Evolutionary conservation across 2,888 invertebrate genomes (phyloP), one percentile per base, ranked within the genome.

Genomic region (Ochlodes sylvanus): DNA sequence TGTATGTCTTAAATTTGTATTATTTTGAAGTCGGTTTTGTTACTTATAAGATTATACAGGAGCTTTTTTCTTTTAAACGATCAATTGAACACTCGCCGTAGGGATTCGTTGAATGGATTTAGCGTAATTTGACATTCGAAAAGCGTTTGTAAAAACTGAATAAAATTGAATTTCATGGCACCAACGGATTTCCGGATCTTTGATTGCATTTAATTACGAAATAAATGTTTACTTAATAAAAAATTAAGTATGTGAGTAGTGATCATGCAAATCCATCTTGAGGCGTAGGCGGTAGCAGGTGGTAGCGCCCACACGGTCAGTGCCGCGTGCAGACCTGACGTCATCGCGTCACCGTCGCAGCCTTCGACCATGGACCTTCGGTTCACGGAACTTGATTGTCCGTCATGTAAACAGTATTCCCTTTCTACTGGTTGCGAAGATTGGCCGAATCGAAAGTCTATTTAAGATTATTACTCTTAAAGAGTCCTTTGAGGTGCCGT

Each of bases 261-360:
- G 57, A 17, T 50, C 41, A 68, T 63, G 68, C 57, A 63, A 68
- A 50, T 68, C 21, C 21, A 57, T 15, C 12, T 32, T 57, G 57
- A 14, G 41, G 60, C 70, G 92, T 91, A 85, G 91, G 91, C 77
- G 82, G 65, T 42, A 81, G 78, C 87, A 89, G 88, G 89, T 89
- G 86, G 80, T 73, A 74, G 79, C 85, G 83, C 91, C 90, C 83
- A 90, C 92, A 84, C 82, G 70, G 73, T 76, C 81, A 82, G 92
- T 88, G 90, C 89, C 92, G 92, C 90, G 92, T 90, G 92, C 92
- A 92, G 77, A 77, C 32, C 76, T 90, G 83, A 88, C 90, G 89
- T 91, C 88, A 91, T 79, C 87, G 71, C 87, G 71, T 74, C 88
- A 91, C 79, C 87, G 71, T 74, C 67, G 75, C 82, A 88, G 84